Base-by-base conservation (phyloP, 2,888 invertebrate genomes). In the Gonocerus acuteangulatus region DNA sequence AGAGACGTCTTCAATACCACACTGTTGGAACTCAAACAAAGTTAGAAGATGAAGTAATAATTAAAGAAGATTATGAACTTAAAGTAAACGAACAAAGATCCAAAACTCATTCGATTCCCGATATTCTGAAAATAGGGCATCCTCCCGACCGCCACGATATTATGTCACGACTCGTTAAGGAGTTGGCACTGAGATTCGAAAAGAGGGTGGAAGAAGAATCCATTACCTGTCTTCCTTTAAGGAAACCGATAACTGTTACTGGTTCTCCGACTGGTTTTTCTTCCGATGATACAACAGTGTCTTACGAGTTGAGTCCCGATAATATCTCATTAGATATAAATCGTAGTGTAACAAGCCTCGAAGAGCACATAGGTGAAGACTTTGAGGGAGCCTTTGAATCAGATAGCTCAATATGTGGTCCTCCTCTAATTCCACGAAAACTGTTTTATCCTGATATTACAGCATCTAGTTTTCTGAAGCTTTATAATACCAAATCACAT, bases 11-110 rank as follows among this genome's bases (percentile, higher is more conserved):
- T 1, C 9, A 42, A 18, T 44, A n/a, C 54, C 54, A 44, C 9
- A 23, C 39, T 15, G 44, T 54, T n/a, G 54, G 54, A 18, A 62
- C 62, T 15, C 62, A 62, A 23, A 62, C 62, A 7, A 51, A 21
- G 34, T 34, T 51, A 6, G 27, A 27, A 27, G 27, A n/a, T n/a
- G n/a, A 27, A 27, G 9, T 27, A 9, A 27, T 9, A 27, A 27
- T 6, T 27, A 27, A 6, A 6, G 27, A 27, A 27, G 27, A 9
- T 4, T 27, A 27, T 27, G 4, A 4, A 16, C n/a, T 49, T 3
- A 56, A 62, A 16, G 58, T 58, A 1, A 42, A 58, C 4, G 58
- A 62, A 21, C 42, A 22, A 11, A 51, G 21, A 1, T 1, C 18
- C 11, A 59, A 18, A 34, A 62, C 18, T 16, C 23, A 23, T 18